Percentiles rank a stretch among this genome's conserved stretches.
These are phyloP conservation scores for Masticophis lateralis DNA, from an alignment of 2,797 vertebrate species.

Conservation along the genomic window DNA sequence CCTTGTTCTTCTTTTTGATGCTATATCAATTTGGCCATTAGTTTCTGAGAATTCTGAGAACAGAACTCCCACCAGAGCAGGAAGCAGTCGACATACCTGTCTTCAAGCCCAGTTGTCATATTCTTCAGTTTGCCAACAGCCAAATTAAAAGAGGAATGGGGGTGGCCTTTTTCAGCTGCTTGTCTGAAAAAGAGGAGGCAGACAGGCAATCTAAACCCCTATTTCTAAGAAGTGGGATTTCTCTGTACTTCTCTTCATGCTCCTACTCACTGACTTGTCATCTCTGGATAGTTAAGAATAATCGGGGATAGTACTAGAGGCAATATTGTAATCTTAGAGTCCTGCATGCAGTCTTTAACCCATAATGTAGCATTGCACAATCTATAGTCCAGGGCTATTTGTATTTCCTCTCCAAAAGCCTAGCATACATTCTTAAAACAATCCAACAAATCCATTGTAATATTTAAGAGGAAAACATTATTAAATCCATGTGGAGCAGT, in stretches of 20 bases:
- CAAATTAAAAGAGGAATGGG: conserved; percentile 63
- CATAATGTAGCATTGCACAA: background rate
- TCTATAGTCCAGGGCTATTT: background rate
- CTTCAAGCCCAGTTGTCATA: conserved; percentile 11
- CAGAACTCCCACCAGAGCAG: background rate
- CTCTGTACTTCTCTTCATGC: background rate
- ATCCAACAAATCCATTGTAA: background rate
- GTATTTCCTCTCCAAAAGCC: background rate
- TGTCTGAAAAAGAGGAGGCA: conserved; percentile 34
- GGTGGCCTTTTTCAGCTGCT: conserved; percentile 57
- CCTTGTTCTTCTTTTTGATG: background rate
- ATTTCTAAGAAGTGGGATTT: background rate
- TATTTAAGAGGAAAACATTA: background rate
- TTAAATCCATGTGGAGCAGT: background rate
- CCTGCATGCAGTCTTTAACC: background rate
- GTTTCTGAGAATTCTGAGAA: background rate
- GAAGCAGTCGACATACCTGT: conserved; percentile 44
- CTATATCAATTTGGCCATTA: background rate
- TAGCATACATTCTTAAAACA: background rate
- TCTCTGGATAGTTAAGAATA: background rate
- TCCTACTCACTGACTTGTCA: background rate
- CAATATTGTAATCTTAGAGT: background rate
- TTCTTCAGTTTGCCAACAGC: conserved; percentile 55
- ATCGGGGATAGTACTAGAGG: background rate
- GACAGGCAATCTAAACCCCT: background rate